phyloP scores from a whole-genome alignment of 2,888 invertebrate genomes.

The Globia sparganii region DNA sequence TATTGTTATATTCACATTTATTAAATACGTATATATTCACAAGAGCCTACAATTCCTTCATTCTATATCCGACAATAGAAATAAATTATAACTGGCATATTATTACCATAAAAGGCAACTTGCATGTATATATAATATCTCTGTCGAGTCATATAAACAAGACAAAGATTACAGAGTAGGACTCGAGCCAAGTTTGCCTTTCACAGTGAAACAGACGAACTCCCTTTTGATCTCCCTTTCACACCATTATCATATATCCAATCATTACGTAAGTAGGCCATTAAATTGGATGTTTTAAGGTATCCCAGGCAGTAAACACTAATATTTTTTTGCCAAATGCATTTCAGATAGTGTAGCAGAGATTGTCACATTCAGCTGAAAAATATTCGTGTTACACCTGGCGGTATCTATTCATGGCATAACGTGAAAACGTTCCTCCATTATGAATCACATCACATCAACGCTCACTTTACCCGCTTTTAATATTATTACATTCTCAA shows the following conservation, averaged over 20 bases:
- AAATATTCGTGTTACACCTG: slow-evolving; percentile 45
- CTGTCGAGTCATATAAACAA: slow-evolving; percentile 47
- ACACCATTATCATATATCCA: slow-evolving; percentile 46
- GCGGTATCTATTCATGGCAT: slow-evolving; percentile 39
- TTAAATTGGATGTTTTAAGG: slow-evolving; percentile 32
- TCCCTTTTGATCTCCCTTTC: slow-evolving; percentile 47
- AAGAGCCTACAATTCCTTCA: slow-evolving; percentile 79
- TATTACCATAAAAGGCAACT: slow-evolving; percentile 60
- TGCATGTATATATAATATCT: slow-evolving; percentile 40
- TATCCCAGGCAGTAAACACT: slow-evolving; percentile 9
- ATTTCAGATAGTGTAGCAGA: slow-evolving; percentile 20
- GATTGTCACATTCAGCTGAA: slow-evolving; percentile 47
- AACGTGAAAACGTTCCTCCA: slow-evolving; percentile 53
- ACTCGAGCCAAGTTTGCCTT: slow-evolving; percentile 52
- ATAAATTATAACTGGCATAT: slow-evolving; percentile 60
- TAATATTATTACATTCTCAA: slow-evolving; percentile 69
- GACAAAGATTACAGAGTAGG: slow-evolving; percentile 38
- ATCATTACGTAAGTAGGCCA: slow-evolving; percentile 63
- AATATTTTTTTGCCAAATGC: slow-evolving; percentile 37
- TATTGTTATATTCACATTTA: slow-evolving; percentile 88
- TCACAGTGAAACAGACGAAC: slow-evolving; percentile 46
- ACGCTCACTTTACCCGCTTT: slow-evolving; percentile 57
- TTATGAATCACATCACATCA: slow-evolving; percentile 62
- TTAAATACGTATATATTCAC: slow-evolving; percentile 78
- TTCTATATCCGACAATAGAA: slow-evolving; percentile 69